Evolutionary conservation across 2,113 vertebrate genomes (phyloP).

Genomic region (Hyperoodon ampullatus): DNA sequence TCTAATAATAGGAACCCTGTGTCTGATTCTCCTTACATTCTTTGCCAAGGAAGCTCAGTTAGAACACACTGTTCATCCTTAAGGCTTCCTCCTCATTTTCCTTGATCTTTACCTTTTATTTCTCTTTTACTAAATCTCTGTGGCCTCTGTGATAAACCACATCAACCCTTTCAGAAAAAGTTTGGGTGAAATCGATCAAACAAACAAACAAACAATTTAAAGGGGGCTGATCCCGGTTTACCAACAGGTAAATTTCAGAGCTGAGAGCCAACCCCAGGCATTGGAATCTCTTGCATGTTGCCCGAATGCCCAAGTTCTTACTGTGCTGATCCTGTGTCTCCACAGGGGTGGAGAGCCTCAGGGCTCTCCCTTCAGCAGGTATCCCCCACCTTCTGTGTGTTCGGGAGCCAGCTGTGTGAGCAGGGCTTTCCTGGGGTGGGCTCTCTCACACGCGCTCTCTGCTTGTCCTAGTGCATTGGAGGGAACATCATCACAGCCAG

Average conservation of each 20-base stretch:
- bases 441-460: slow-evolving; percentile 22
- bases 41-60: slow-evolving; percentile 3
- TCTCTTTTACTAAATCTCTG: not conserved
- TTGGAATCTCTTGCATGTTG: not conserved
- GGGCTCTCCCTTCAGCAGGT: not conserved
- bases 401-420: not conserved
- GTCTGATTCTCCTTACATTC: not conserved
- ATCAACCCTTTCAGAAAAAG: not conserved
- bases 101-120: slow-evolving; percentile 50
- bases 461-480: slow-evolving; percentile 90
- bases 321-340: not conserved
- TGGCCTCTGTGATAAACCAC: not conserved
- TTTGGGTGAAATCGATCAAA: not conserved
- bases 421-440: not conserved
- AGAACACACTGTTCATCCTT: not conserved
- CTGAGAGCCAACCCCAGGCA: too few species aligned
- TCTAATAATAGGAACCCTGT: not conserved
- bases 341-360: not conserved
- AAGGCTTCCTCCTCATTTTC: not conserved
- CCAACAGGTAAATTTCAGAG: not conserved
- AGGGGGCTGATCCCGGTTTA: not conserved
- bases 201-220: too few species aligned
- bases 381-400: too few species aligned
- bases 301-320: accelerated
- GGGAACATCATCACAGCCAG: slow-evolving; percentile 99